A percentile compares a stretch with the other conserved stretches of the same genome.
Evolutionary conservation across 2,888 invertebrate genomes (phyloP).

Genomic region (Elysia crispata): DNA sequence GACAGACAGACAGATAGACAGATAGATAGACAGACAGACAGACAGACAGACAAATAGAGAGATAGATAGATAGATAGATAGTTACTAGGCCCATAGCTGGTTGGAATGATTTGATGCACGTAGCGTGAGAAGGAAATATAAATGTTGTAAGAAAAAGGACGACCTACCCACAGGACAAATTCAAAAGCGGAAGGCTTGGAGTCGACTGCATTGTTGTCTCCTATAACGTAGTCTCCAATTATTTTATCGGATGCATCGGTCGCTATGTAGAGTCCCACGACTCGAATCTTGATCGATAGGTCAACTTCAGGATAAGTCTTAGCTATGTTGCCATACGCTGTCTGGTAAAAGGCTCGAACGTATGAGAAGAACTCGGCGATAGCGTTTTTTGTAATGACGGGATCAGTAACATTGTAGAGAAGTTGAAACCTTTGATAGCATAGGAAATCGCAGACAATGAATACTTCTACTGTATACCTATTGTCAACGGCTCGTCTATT

Average conservation of each 20-base stretch:
- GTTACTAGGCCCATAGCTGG: too few relatives aligned
- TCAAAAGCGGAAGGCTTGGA: background rate
- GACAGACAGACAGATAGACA: too few relatives aligned
- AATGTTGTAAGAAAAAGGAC: background rate
- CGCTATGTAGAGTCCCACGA: background rate
- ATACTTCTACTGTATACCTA: background rate
- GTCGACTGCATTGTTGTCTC: background rate
- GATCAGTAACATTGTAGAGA: background rate
- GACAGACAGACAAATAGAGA: too few relatives aligned
- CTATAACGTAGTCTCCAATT: background rate
- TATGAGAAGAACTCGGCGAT: constrained; percentile 1
- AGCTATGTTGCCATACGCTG: background rate
- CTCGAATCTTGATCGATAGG: background rate
- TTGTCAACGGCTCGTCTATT: background rate
- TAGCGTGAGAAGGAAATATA: too few relatives aligned
- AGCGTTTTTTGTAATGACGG: constrained; percentile 3
- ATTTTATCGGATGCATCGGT: background rate
- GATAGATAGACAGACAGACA: too few relatives aligned
- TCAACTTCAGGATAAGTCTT: background rate
- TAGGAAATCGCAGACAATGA: constrained; percentile 11
- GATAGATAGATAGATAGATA: too few relatives aligned
- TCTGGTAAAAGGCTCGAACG: background rate
- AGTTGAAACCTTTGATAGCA: background rate
- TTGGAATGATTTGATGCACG: too few relatives aligned
- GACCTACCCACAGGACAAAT: constrained; percentile 10